Evolutionary conservation across 1,140 invertebrate species (phyloP).

Genomic region (Drosophila saltans): DNA sequence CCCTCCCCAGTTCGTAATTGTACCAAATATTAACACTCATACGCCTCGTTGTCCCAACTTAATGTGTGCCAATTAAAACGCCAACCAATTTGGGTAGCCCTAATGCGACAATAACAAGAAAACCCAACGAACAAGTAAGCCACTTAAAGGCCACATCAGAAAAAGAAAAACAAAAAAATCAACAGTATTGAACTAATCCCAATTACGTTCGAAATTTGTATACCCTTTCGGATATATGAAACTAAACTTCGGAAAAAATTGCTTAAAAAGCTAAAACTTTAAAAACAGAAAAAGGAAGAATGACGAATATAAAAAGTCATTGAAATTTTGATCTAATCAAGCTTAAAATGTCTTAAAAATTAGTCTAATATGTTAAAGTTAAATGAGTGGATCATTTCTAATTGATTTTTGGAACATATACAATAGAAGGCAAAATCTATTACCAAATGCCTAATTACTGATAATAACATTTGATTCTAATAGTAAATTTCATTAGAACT

Average conservation of each 20-base stretch:
- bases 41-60: conserved; percentile 8
- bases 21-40: conserved; percentile 10
- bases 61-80: conserved; percentile 67
- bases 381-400: no score
- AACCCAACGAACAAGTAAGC: conserved; percentile 3
- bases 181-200: neutral
- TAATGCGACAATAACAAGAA: conserved; percentile 59
- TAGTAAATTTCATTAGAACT: no score
- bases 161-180: neutral
- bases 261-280: no score
- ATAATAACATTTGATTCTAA: no score
- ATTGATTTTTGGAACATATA: no score
- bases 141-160: conserved; percentile 18
- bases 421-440: no score
- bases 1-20: neutral
- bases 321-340: no score
- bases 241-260: neutral
- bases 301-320: no score
- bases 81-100: conserved; percentile 36
- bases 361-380: no score
- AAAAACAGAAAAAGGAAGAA: no score
- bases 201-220: neutral
- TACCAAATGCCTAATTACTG: no score
- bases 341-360: no score
- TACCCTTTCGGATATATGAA: conserved; percentile 7